Evolutionary conservation across 2,113 vertebrate species (phyloP), one percentile per base, ranked within the genome.

Genomic region (Nycticryphes semicollaris): DNA sequence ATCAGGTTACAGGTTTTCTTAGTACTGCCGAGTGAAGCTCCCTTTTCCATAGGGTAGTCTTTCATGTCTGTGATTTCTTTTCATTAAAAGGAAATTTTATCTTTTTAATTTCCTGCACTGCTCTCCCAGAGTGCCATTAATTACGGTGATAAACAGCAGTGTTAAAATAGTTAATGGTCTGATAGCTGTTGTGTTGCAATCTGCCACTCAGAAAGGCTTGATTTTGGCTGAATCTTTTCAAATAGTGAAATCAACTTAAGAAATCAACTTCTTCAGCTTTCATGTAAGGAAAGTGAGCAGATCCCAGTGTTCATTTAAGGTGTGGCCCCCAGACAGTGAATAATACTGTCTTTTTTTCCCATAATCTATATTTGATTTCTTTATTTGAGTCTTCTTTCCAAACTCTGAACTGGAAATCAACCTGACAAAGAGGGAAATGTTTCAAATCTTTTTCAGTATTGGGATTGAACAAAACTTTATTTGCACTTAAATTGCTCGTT

Each of bases 61-160:
- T 92, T 89, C 78, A 39, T 87, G 75, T 90, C 70, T n/a, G 31
- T 3, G 6, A 57, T 82, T 94, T 90, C 41, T 43, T 84, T 77
- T 64, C 74, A 91, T 95, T 95, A 59, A 84, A 91, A 92, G 79
- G 56, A 88, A 91, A 80, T 93, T 59, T 76, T 89, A 30, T 90
- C 68, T 77, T 92, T 93, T 80, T 66, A 64, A 83, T 94, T 95
- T 78, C 60, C 76, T 94, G 59, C 81, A 50, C 84, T 85, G 41
- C 56, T 90, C 45, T 95, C 79, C 45, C 19, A 3, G 63, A 66
- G 51, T 69, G 70, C 50, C 27, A 27, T 89, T 75, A 62, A 59
- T 94, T 95, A 73, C 33, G 50, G 53, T 4, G 6, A 37, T 78
- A 51, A 28, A 33, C 20, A 43, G 60, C 80, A 79, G 37, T 82